A percentile compares a stretch with the other conserved stretches of the same genome.
Conservation (phyloP, 2,888 invertebrate genomes). For the Eilema depressum region DNA sequence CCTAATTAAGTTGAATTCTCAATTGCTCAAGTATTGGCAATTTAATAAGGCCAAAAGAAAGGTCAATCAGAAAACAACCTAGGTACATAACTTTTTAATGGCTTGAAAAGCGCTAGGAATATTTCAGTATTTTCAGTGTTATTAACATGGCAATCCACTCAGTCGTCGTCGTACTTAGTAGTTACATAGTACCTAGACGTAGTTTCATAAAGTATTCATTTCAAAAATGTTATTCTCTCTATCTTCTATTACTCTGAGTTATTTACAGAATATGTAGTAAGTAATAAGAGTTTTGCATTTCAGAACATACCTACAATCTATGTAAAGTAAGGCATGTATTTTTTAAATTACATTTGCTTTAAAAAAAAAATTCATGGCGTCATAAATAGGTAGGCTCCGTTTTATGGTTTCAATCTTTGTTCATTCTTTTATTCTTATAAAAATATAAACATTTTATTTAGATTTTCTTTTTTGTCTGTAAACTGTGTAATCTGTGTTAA, state of each 20-base stretch:
- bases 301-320: background rate
- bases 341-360: background rate
- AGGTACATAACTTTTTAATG: conserved; percentile 4
- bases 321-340: too few relatives aligned
- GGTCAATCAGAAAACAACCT: background rate
- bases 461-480: too few relatives aligned
- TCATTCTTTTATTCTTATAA: too few relatives aligned
- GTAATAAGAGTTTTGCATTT: background rate
- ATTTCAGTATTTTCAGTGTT: background rate
- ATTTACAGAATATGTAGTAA: background rate
- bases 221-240: background rate
- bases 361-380: too few relatives aligned
- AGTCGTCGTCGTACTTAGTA: background rate
- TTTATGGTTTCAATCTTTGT: background rate
- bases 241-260: background rate
- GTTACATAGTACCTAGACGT: background rate
- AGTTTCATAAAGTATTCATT: background rate
- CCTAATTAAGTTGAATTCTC: background rate
- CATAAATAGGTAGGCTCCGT: background rate
- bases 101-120: background rate
- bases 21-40: background rate
- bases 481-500: background rate
- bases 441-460: too few relatives aligned
- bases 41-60: background rate
- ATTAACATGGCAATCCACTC: background rate